Conservation (phyloP, 2,888 invertebrate species). For the Nasonia oneida region DNA sequence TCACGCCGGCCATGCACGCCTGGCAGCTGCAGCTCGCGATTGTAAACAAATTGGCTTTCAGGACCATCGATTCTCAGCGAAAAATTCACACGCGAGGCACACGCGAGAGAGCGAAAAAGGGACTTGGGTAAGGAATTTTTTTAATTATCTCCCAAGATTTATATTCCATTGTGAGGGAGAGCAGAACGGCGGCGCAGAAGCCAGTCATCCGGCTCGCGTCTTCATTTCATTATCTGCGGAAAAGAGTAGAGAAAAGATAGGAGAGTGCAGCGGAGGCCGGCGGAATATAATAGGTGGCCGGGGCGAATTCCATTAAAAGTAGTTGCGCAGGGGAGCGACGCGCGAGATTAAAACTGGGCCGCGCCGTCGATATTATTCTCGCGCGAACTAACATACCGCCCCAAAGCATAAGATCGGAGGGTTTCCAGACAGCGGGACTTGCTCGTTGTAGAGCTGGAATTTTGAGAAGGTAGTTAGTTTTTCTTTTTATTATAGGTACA, state of each 20-base stretch:
- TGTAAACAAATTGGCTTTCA: conserved; percentile 42
- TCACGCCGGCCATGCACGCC: background rate
- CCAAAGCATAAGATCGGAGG: background rate
- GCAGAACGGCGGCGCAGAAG: background rate
- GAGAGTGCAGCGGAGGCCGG: conserved; percentile 5
- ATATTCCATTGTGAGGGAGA: conserved; percentile 45
- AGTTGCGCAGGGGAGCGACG: background rate
- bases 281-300: conserved; percentile 39
- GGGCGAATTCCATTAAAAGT: conserved; percentile 46
- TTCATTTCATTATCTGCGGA: conserved; percentile 51
- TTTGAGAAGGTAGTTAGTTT: background rate
- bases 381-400: background rate
- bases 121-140: conserved; percentile 43
- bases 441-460: background rate
- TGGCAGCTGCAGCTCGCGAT: background rate
- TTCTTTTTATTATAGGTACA: background rate
- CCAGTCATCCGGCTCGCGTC: conserved; percentile 10
- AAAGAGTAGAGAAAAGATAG: background rate
- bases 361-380: conserved; percentile 28
- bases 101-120: background rate
- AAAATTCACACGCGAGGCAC: background rate
- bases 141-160: conserved; percentile 57
- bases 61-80: conserved; percentile 31
- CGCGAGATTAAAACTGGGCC: conserved; percentile 37
- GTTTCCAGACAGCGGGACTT: background rate